phyloP scores from a whole-genome alignment of 1,140 invertebrate genomes.

The Mizuhopecten yessoensis region DNA sequence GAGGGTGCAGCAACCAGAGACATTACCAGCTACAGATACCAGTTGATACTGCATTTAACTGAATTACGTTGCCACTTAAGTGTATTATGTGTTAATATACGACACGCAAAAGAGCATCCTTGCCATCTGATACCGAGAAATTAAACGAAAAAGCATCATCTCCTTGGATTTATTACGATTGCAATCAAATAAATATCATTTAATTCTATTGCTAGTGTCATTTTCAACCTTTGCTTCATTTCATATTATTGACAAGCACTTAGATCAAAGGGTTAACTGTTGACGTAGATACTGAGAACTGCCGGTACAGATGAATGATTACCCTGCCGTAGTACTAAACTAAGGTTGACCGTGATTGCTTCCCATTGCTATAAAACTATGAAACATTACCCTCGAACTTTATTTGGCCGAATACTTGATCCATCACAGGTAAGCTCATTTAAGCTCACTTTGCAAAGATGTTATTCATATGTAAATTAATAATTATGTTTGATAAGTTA shows the following conservation, averaged over 20 bases:
- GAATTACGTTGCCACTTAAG: background rate
- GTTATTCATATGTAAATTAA: too few species aligned
- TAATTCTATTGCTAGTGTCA: background rate
- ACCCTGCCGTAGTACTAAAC: background rate
- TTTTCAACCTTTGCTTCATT: background rate
- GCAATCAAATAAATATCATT: background rate
- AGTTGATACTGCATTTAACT: background rate
- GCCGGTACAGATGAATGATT: background rate
- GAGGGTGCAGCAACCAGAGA: background rate
- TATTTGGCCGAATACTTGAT: background rate
- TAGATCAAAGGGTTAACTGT: conserved; percentile 6
- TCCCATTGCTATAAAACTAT: background rate
- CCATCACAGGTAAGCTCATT: background rate
- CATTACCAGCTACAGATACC: background rate
- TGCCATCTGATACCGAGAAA: conserved; percentile 3
- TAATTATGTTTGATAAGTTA: too few species aligned
- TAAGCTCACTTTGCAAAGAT: background rate
- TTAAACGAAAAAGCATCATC: background rate
- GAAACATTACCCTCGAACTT: background rate
- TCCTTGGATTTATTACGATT: background rate
- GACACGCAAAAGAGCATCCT: background rate
- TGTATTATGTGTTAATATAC: conserved; percentile 8
- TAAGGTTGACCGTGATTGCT: background rate
- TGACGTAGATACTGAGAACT: background rate
- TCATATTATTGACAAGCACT: background rate